Conservation (phyloP, 2,888 invertebrate species). For the Lamproptera curius region DNA sequence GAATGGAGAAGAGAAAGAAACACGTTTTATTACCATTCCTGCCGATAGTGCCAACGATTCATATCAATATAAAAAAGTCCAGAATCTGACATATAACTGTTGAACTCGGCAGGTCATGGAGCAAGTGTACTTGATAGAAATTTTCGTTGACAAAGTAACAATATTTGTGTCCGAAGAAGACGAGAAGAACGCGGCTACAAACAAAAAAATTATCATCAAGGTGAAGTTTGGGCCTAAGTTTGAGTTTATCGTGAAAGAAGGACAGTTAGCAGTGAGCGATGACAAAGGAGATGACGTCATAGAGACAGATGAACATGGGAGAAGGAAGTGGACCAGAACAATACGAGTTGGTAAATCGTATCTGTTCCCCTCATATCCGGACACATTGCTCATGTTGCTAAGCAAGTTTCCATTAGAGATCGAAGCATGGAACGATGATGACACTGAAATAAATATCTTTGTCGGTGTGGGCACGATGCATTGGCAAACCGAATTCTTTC, state of each 20-base stretch:
- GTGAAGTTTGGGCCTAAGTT: constrained; percentile 68
- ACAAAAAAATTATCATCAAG: constrained; percentile 65
- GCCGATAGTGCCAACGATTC: not conserved
- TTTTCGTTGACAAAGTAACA: constrained; percentile 73
- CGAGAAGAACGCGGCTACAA: constrained; percentile 41
- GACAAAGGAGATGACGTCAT: constrained; percentile 49
- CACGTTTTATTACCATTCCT: too few species aligned
- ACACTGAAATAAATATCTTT: constrained; percentile 52
- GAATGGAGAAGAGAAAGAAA: too few species aligned
- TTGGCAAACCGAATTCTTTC: constrained; percentile 69
- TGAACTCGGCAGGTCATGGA: constrained; percentile 73
- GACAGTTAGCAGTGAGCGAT: constrained; percentile 52
- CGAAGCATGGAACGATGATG: constrained; percentile 66
- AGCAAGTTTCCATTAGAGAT: constrained; percentile 70
- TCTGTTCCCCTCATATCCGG: constrained; percentile 69
- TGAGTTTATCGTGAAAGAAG: constrained; percentile 70
- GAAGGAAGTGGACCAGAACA: constrained; percentile 53
- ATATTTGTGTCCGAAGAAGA: constrained; percentile 50
- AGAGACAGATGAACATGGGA: constrained; percentile 48
- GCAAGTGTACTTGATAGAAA: constrained; percentile 77
- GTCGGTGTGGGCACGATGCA: constrained; percentile 61
- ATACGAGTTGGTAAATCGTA: constrained; percentile 75
- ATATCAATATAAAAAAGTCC: not conserved
- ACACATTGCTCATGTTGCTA: constrained; percentile 60
- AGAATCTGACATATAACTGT: constrained; percentile 54